These are phyloP conservation scores for Naja naja DNA, from an alignment of 2,113 vertebrate species.

Conservation along the genomic window DNA sequence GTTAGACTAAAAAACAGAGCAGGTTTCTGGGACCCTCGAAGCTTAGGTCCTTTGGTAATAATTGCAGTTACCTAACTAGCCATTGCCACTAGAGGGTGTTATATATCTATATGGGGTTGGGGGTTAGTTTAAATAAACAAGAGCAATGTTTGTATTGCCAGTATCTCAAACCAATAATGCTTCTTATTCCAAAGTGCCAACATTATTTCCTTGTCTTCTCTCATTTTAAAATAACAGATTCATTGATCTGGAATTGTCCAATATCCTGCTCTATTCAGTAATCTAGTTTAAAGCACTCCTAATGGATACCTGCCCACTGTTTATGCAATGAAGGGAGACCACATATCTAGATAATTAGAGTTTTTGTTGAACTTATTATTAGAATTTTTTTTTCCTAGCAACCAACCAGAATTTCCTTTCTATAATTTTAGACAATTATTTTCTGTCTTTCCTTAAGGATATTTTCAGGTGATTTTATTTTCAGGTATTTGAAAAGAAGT, in stretches of 20 bases:
- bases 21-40: neutral
- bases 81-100: conserved; percentile 21
- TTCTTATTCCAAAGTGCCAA: neutral
- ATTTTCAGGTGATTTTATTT: neutral
- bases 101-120: neutral
- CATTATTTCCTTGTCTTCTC: neutral
- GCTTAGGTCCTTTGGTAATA: too few relatives aligned
- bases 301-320: neutral
- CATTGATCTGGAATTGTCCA: neutral
- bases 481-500: neutral
- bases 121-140: neutral
- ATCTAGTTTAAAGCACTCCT: neutral
- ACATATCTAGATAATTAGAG: neutral
- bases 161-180: neutral
- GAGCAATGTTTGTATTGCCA: neutral
- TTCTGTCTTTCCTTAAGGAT: neutral
- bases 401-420: neutral
- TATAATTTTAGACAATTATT: neutral
- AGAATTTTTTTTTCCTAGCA: neutral
- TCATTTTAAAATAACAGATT: neutral
- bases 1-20: neutral
- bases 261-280: neutral
- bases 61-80: neutral
- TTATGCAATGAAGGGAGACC: neutral
- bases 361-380: neutral